Evolutionary conservation across 2,113 vertebrate genomes (phyloP).

Genomic region (Oriolus oriolus): DNA sequence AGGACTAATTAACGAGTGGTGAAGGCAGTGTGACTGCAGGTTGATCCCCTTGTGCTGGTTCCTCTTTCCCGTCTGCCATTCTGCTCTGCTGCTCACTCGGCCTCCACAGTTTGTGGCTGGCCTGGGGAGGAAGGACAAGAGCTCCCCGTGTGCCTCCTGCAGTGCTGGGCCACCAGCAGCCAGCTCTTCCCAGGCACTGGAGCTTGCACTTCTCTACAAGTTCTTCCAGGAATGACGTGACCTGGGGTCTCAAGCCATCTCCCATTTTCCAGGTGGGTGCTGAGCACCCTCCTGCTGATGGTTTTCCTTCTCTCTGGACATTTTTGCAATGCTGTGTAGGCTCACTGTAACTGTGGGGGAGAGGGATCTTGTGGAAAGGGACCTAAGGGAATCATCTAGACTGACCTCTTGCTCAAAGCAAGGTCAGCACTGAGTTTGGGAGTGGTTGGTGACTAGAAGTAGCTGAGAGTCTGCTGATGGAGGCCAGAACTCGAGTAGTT

Average conservation of each 20-base stretch:
- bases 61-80: not conserved
- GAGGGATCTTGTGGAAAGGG: not conserved
- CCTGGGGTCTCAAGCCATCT: not conserved
- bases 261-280: not conserved
- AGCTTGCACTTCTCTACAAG: not conserved
- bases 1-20: accelerated
- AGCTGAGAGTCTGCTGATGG: not conserved
- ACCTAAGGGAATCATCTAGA: not conserved
- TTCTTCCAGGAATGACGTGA: not conserved
- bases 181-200: not conserved
- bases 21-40: not conserved
- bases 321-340: not conserved
- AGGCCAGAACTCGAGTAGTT: not conserved
- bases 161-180: not conserved
- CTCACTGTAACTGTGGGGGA: not conserved
- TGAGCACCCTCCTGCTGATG: not conserved
- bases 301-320: not conserved
- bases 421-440: not conserved
- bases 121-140: not conserved
- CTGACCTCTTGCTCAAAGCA: not conserved
- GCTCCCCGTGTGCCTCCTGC: not conserved
- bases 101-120: accelerated
- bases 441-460: not conserved
- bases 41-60: not conserved
- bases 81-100: not conserved